phyloP scores from a whole-genome alignment of 2,113 vertebrate species.

The Takifugu flavidus region DNA sequence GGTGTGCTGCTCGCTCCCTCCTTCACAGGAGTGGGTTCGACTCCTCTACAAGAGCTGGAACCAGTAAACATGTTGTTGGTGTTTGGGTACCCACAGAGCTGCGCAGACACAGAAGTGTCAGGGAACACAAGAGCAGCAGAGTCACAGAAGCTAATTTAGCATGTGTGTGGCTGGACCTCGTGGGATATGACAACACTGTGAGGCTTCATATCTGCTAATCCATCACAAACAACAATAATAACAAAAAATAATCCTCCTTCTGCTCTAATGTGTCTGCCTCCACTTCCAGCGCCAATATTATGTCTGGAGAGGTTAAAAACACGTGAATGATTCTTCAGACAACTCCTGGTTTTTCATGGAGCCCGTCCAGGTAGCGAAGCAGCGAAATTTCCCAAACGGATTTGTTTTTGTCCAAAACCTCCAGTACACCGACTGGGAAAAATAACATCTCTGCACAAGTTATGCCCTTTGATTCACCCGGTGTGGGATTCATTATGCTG shows the following conservation, averaged over 20 bases:
- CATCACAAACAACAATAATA: slow-evolving; percentile 2
- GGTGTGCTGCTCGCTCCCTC: slow-evolving; percentile 12
- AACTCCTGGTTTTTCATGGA: slow-evolving; percentile 57
- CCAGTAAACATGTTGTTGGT: slow-evolving; percentile 13
- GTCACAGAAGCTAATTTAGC: not conserved
- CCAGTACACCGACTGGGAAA: slow-evolving; percentile 48
- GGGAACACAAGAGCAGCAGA: not conserved
- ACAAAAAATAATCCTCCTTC: slow-evolving; percentile 12
- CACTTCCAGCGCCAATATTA: slow-evolving; percentile 24
- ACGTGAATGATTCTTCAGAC: slow-evolving; percentile 54
- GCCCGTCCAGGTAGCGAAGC: slow-evolving; percentile 43
- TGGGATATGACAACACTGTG: not conserved
- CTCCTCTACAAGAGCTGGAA: slow-evolving; percentile 10
- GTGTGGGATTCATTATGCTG: slow-evolving; percentile 47
- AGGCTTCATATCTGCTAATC: not conserved
- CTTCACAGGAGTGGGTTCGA: slow-evolving; percentile 11
- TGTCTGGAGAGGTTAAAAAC: slow-evolving; percentile 49
- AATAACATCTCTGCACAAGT: slow-evolving; percentile 55
- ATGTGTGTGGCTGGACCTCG: not conserved
- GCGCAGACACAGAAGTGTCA: not conserved
- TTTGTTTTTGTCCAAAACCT: slow-evolving; percentile 55
- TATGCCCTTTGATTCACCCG: slow-evolving; percentile 61
- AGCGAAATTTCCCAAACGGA: slow-evolving; percentile 49
- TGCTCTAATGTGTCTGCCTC: slow-evolving; percentile 23
- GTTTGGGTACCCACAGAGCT: slow-evolving; percentile 10